A percentile compares a stretch with the other conserved stretches of the same genome.
These are phyloP conservation scores for Dallia pectoralis DNA, from an alignment of 2,797 vertebrate genomes.

Conservation along the genomic window DNA sequence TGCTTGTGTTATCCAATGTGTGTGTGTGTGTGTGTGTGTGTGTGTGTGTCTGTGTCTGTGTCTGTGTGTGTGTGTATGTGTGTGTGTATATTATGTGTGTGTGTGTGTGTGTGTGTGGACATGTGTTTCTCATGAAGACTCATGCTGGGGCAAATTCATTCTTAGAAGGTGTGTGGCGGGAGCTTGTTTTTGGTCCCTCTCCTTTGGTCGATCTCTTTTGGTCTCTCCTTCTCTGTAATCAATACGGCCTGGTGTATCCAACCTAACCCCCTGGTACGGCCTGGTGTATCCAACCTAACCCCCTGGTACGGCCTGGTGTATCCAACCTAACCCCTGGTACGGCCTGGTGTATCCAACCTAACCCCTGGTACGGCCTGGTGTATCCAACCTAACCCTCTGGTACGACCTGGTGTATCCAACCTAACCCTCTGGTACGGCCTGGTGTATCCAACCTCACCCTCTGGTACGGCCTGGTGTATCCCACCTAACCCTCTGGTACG, in stretches of 20 bases:
- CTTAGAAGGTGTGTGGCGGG: slow-evolving; percentile 80
- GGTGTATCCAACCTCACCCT: slow-evolving; percentile 71
- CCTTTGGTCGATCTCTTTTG: slow-evolving; percentile 68
- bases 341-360: slow-evolving; percentile 69
- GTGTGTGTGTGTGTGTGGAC: slow-evolving; percentile 55
- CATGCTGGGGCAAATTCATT: slow-evolving; percentile 83
- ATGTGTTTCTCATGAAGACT: slow-evolving; percentile 84
- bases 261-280: slow-evolving; percentile 76
- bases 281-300: slow-evolving; percentile 68
- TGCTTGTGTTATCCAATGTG: neutral
- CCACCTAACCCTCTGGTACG: no score
- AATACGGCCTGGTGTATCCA: slow-evolving; percentile 75
- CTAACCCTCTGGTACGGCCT: no score
- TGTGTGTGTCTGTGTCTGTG: neutral
- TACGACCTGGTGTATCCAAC: no score
- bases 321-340: no score
- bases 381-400: slow-evolving; percentile 75
- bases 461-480: no score
- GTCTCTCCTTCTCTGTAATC: slow-evolving; percentile 76
- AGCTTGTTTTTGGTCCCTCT: slow-evolving; percentile 79
- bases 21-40: neutral
- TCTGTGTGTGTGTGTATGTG: slow-evolving; percentile 36
- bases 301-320: no score
- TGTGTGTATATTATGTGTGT: slow-evolving; percentile 36
- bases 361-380: slow-evolving; percentile 72